Percentiles rank a stretch among this genome's conserved stretches.
phyloP scores from a whole-genome alignment of 2,888 invertebrate species.

The Azorinus chamasolen region DNA sequence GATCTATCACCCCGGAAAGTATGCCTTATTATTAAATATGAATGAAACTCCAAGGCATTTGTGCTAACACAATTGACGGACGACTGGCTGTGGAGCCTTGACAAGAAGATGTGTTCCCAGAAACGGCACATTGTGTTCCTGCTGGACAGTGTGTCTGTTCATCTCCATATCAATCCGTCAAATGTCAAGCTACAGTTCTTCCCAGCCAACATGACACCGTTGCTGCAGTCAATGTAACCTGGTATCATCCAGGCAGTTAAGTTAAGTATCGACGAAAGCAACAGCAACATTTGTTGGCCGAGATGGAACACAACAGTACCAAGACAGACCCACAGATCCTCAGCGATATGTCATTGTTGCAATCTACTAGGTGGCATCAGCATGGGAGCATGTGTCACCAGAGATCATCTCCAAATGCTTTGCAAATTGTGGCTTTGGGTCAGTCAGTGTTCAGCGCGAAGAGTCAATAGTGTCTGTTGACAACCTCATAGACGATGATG shows the following conservation, averaged over 20 bases:
- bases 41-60: conserved; percentile 55
- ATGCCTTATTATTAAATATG: conserved; percentile 30
- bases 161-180: conserved; percentile 24
- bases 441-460: no score
- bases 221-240: conserved; percentile 41
- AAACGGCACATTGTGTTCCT: conserved; percentile 38
- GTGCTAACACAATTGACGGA: conserved; percentile 38
- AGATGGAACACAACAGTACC: conserved; percentile 16
- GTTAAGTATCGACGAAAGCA: conserved; percentile 37
- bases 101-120: conserved; percentile 29
- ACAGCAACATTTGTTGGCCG: conserved; percentile 10
- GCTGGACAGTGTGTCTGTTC: conserved; percentile 42
- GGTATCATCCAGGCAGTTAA: conserved; percentile 51
- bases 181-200: conserved; percentile 47
- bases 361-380: conserved; percentile 30
- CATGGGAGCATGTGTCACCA: background rate
- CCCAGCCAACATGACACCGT: conserved; percentile 45
- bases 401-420: conserved; percentile 16
- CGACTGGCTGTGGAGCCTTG: conserved; percentile 39
- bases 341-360: conserved; percentile 27
- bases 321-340: conserved; percentile 20
- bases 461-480: no score
- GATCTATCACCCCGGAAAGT: no score
- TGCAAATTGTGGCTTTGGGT: conserved; percentile 16
- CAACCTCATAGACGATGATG: no score